Conservation (phyloP, 1,140 invertebrate species). For the Triops cancriformis region DNA sequence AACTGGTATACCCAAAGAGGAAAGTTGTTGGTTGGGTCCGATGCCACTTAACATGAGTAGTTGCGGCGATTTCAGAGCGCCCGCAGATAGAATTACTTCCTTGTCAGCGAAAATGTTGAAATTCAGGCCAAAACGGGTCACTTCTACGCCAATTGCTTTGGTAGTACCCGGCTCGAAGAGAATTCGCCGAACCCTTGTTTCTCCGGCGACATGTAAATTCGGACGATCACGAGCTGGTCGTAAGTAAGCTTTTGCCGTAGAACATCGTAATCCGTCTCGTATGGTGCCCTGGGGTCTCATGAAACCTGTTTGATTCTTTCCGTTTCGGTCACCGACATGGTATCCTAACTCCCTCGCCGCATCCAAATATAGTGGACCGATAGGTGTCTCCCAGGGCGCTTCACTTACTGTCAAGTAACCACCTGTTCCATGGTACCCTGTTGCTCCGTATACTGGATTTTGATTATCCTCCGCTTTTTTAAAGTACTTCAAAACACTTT, state of each 20-base stretch:
- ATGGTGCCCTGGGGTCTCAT: conserved; percentile 47
- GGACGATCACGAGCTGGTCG: conserved; percentile 47
- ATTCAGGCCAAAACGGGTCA: conserved; percentile 38
- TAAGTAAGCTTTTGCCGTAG: conserved; percentile 53
- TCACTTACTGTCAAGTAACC: no score
- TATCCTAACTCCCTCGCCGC: conserved; percentile 53
- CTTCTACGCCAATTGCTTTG: conserved; percentile 47
- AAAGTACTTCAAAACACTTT: conserved; percentile 59
- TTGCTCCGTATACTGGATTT: no score
- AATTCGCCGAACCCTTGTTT: conserved; percentile 41
- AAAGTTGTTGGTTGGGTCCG: conserved; percentile 53
- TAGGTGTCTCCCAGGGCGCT: conserved; percentile 45
- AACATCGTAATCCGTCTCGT: conserved; percentile 54
- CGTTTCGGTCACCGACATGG: conserved; percentile 53
- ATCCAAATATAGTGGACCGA: conserved; percentile 48
- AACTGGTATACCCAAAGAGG: conserved; percentile 35
- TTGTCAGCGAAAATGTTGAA: conserved; percentile 46
- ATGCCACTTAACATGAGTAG: conserved; percentile 65
- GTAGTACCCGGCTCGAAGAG: conserved; percentile 45
- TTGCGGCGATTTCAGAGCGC: conserved; percentile 60
- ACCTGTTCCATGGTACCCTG: no score
- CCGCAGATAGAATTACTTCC: conserved; percentile 64
- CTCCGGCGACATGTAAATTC: conserved; percentile 56
- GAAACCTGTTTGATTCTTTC: conserved; percentile 43
- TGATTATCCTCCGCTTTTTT: no score